Base-by-base conservation (phyloP, 2,113 vertebrate genomes). In the Heterotilapia buettikoferi region DNA sequence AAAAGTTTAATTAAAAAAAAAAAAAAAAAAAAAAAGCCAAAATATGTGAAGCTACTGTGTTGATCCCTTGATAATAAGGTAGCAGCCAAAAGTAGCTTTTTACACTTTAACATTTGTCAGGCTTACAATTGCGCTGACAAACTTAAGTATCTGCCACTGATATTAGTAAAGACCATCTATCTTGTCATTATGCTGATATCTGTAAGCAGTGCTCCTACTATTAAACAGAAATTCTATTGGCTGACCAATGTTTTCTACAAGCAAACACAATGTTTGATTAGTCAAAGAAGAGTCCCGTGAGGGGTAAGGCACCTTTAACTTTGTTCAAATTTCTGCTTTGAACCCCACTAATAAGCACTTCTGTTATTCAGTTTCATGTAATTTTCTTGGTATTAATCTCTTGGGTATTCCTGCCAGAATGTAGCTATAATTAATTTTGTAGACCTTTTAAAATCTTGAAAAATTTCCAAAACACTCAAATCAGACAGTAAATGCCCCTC, bases 11-110 rank as follows among this genome's bases (percentile, higher is more conserved):
- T n/a, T n/a, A n/a, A n/a, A 0, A 9, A 14, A 24, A 26, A 3
- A 24, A 3, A 1, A 2, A 12, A 6, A 0, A 6, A 7, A 7
- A 3, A 6, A 29, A 6, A 61, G 9, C 8, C 3, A 61, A 61
- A 61, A 61, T 19, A 61, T 19, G 9, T 6, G 59, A 63, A 6
- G 29, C 29, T 19, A 63, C 29, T 63, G 16, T 33, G 29, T 63
- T 33, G 16, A 63, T 19, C 29, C 29, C 59, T 63, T 63, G 59
- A 63, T 33, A 63, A 33, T 19, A 33, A 63, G 29, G 29, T 63
- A 7, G 38, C 10, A 40, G 38, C 38, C 4, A 40, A 40, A 40
- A 40, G 38, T 40, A 12, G 59, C 29, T 63, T 63, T 63, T 36
- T 11, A 63, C 29, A 63, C 59, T 63, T 63, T 63, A 63, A 63